A percentile compares a stretch with the other conserved stretches of the same genome.
Evolutionary conservation across 2,113 vertebrate species (phyloP).

Genomic region (Nematolebias whitei): DNA sequence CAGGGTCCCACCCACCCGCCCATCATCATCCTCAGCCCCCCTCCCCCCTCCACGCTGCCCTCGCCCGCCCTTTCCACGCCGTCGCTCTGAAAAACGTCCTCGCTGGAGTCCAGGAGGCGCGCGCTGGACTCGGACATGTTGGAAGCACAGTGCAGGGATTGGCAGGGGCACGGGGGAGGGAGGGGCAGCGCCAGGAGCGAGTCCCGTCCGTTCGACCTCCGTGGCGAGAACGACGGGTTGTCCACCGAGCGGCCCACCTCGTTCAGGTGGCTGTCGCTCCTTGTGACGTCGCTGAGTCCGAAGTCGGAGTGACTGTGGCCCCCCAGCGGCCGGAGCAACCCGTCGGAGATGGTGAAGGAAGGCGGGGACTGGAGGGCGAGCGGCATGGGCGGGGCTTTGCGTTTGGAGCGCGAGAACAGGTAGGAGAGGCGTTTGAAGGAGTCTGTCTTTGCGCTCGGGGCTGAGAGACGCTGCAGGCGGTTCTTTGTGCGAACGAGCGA

Average conservation of each 20-base stretch:
- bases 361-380: slow-evolving; percentile 71
- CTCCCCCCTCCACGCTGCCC: slow-evolving; percentile 19
- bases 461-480: slow-evolving; percentile 82
- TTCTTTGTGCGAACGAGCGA: slow-evolving; percentile 84
- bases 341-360: slow-evolving; percentile 92
- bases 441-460: slow-evolving; percentile 82
- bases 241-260: slow-evolving; percentile 81
- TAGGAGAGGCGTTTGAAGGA: slow-evolving; percentile 92
- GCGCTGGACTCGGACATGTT: slow-evolving; percentile 94
- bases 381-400: slow-evolving; percentile 82
- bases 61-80: slow-evolving; percentile 38
- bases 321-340: slow-evolving; percentile 87
- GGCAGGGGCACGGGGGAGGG: slow-evolving; percentile 83
- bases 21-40: slow-evolving; percentile 50
- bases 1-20: slow-evolving; percentile 89
- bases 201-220: slow-evolving; percentile 82
- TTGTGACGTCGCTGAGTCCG: slow-evolving; percentile 85
- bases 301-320: slow-evolving; percentile 90
- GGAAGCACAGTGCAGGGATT: slow-evolving; percentile 95
- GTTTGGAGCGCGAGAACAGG: slow-evolving; percentile 91
- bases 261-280: slow-evolving; percentile 90
- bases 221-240: slow-evolving; percentile 59
- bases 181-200: slow-evolving; percentile 82
- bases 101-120: slow-evolving; percentile 92
- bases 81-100: slow-evolving; percentile 90